Conservation (phyloP, 2,797 vertebrate species). For the Tapirus indicus region DNA sequence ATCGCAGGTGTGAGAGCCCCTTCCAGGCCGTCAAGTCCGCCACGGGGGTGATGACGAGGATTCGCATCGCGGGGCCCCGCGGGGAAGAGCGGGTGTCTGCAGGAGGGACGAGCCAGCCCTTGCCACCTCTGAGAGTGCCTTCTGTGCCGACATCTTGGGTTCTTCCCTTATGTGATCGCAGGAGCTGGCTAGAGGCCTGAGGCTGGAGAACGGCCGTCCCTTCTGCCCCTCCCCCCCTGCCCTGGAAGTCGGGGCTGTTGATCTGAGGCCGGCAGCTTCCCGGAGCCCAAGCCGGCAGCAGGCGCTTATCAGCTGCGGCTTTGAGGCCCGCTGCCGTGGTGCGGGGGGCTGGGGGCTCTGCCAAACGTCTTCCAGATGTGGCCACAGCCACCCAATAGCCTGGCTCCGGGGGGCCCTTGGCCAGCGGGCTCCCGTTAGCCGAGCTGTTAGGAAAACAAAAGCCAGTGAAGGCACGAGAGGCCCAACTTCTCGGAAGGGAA, state of each 20-base stretch:
- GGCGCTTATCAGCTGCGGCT: slow-evolving; percentile 84
- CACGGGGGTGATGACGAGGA: rapidly evolving
- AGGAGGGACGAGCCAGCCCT: background rate
- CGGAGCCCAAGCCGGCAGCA: slow-evolving; percentile 79
- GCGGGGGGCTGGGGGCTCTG: slow-evolving; percentile 69
- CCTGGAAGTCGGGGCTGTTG: background rate
- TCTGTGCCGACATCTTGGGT: rapidly evolving
- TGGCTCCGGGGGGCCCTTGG: slow-evolving; percentile 64
- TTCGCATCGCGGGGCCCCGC: rapidly evolving
- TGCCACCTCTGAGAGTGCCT: rapidly evolving
- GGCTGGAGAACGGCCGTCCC: background rate
- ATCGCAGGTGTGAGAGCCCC: background rate
- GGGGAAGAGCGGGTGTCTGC: rapidly evolving
- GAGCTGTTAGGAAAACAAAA: slow-evolving; percentile 72
- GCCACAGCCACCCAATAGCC: slow-evolving; percentile 81
- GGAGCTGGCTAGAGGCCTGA: background rate
- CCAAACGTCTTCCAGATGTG: slow-evolving; percentile 88
- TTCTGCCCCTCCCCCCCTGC: background rate
- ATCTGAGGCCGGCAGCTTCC: slow-evolving; percentile 75
- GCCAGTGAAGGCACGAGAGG: slow-evolving; percentile 28
- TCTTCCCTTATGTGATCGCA: background rate
- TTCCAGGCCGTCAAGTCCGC: background rate
- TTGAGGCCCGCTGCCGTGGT: slow-evolving; percentile 80
- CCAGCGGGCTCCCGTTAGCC: slow-evolving; percentile 56
- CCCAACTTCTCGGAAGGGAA: background rate